phyloP scores from a whole-genome alignment of 2,113 vertebrate genomes.

The Notarius lentiginosus region DNA sequence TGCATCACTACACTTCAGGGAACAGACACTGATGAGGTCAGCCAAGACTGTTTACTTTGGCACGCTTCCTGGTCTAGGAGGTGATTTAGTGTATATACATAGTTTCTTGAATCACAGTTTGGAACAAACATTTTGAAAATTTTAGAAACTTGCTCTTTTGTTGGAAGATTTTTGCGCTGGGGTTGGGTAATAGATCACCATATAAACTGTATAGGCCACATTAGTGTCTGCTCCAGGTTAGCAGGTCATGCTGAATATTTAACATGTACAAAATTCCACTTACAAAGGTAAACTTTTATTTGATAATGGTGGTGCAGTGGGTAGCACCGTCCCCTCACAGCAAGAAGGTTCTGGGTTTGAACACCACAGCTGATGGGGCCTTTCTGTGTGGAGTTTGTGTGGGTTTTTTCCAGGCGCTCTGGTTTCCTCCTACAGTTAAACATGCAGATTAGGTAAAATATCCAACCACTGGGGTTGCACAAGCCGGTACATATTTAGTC shows the following conservation, averaged over 20 bases:
- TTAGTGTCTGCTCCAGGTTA: neutral
- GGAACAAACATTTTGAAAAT: neutral
- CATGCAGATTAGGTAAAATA: too few relatives aligned
- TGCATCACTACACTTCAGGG: slow-evolving; percentile 31
- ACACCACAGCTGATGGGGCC: too few relatives aligned
- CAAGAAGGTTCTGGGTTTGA: too few relatives aligned
- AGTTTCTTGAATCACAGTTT: neutral
- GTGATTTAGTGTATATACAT: neutral
- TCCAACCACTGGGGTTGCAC: too few relatives aligned
- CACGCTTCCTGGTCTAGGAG: neutral
- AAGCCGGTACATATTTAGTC: too few relatives aligned
- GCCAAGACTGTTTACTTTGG: slow-evolving; percentile 39
- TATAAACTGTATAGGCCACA: neutral
- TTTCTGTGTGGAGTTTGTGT: too few relatives aligned
- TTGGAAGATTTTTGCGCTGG: too few relatives aligned
- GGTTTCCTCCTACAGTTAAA: too few relatives aligned
- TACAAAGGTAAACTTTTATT: neutral
- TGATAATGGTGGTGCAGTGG: neutral
- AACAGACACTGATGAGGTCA: slow-evolving; percentile 15
- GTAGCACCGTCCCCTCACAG: too few relatives aligned
- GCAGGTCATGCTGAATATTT: neutral
- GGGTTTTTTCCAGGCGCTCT: too few relatives aligned
- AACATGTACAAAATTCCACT: neutral
- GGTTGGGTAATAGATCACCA: neutral
- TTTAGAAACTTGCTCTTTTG: neutral